Base-by-base conservation (phyloP, 2,888 invertebrate genomes). In the Melinaea menophilus region DNA sequence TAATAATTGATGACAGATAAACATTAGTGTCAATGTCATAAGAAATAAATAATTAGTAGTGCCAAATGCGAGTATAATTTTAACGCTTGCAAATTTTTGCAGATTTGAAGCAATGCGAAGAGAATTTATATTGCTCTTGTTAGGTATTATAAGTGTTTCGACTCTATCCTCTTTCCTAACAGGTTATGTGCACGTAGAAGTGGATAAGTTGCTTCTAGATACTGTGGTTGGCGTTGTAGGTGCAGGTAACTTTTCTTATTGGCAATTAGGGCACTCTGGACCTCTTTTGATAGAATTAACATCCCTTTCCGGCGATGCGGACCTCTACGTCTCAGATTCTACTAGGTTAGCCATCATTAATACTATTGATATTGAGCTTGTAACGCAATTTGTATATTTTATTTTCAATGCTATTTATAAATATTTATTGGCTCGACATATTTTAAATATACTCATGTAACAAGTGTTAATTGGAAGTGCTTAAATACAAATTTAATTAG, bases 201-300 rank as follows among this genome's bases (percentile, higher is more conserved):
- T 73, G 0, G 83, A 87, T 63, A 85, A 84, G 78, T 72, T 87
- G 61, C 73, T 88, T 0, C 69, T 90, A 67, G 88, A 90, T 65
- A 86, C 86, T 0, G 89, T 90, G 0, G 75, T 78, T 0, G 90
- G 90, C 0, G 71, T 74, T 0, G 90, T 90, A 0, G 85, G 86
- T 0, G 87, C 87, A 1, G 90, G 90, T 0, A 90, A 90, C 76
- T 89, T 88, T 69, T 87, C 90, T 0, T 90, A 88, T 62, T 90
- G 90, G 90, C 88, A 89, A 73, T 72, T 88, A 7, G 85, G 85
- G 0, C 86, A 90, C 48, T 73, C 73, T 0, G 90, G 90, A 1
- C 85, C 85, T 13, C 57, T 90, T 48, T 63, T 84, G 35, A 79
- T 90, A 0, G 89, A 90, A 71, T 62, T 90, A 9, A 85, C 81